Conservation (phyloP, 2,888 invertebrate species). For the Epinotia demarniana region DNA sequence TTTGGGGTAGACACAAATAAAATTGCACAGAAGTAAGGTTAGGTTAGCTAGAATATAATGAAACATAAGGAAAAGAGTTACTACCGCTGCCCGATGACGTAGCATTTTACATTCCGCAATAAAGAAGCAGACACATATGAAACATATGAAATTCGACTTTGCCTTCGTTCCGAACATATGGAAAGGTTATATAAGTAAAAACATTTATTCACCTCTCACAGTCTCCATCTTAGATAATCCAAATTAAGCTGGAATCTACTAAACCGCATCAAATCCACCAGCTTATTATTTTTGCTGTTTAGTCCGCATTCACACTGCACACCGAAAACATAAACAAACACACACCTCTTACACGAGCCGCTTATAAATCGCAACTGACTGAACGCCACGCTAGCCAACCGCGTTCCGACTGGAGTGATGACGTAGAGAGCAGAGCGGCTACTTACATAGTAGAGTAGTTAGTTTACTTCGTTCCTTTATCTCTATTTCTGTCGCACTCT, state of each 20-base stretch:
- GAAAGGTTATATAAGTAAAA: constrained; percentile 66
- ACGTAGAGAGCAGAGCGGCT: too few species aligned
- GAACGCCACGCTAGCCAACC: too few species aligned
- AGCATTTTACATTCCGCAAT: constrained; percentile 17
- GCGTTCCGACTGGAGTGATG: too few species aligned
- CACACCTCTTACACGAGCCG: constrained; percentile 70
- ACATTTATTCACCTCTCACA: constrained; percentile 67
- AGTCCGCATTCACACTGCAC: constrained; percentile 37
- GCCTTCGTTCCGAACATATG: constrained; percentile 49
- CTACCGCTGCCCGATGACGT: constrained; percentile 18
- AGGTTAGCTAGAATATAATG: constrained; percentile 4
- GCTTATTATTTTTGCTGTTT: constrained; percentile 21
- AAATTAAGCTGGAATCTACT: constrained; percentile 52
- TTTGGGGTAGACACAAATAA: constrained; percentile 32
- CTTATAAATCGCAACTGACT: constrained; percentile 63
- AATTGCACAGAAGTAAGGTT: constrained; percentile 14
- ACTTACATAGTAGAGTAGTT: too few species aligned
- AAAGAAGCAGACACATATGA: constrained; percentile 10
- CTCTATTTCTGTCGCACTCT: too few species aligned
- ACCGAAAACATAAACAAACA: constrained; percentile 38
- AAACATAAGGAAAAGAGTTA: background rate
- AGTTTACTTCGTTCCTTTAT: too few species aligned
- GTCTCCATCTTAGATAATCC: constrained; percentile 69
- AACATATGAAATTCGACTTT: constrained; percentile 38
- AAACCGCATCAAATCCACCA: constrained; percentile 28